Conservation (phyloP, 2,888 invertebrate genomes). For the Gymnocheta viridis region DNA sequence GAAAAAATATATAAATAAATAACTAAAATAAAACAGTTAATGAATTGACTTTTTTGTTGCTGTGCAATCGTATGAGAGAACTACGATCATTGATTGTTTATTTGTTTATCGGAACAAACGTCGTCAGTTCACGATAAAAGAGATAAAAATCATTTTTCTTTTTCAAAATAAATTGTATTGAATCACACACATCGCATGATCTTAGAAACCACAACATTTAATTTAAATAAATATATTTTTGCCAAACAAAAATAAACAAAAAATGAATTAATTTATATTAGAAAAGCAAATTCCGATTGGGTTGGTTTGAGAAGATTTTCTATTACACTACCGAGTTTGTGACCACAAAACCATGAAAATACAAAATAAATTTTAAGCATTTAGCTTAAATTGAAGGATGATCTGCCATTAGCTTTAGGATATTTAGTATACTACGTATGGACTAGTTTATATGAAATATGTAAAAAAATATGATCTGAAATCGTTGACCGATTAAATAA, state of each 20-base stretch:
- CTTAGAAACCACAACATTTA: constrained; percentile 40
- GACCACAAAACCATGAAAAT: not conserved
- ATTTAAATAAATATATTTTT: constrained; percentile 19
- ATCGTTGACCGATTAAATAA: no score
- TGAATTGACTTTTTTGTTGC: constrained; percentile 62
- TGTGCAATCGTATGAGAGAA: constrained; percentile 21
- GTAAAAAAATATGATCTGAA: no score
- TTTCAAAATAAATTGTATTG: constrained; percentile 58
- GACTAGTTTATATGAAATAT: no score
- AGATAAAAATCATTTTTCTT: constrained; percentile 62
- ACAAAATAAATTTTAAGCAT: not conserved
- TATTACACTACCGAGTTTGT: not conserved
- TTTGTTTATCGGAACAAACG: constrained; percentile 66
- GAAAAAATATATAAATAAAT: constrained; percentile 48
- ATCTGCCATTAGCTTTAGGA: no score
- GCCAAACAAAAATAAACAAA: not conserved
- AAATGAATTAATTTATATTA: constrained; percentile 4
- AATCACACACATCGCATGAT: constrained; percentile 62
- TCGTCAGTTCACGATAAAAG: constrained; percentile 67
- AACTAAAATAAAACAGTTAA: constrained; percentile 65
- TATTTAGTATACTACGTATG: no score
- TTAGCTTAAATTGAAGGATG: not conserved
- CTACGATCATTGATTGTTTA: constrained; percentile 60
- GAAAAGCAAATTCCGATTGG: not conserved
- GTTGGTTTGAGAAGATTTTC: not conserved